Base-by-base conservation (phyloP, 1,140 invertebrate species). In the Bombus sylvicola region DNA sequence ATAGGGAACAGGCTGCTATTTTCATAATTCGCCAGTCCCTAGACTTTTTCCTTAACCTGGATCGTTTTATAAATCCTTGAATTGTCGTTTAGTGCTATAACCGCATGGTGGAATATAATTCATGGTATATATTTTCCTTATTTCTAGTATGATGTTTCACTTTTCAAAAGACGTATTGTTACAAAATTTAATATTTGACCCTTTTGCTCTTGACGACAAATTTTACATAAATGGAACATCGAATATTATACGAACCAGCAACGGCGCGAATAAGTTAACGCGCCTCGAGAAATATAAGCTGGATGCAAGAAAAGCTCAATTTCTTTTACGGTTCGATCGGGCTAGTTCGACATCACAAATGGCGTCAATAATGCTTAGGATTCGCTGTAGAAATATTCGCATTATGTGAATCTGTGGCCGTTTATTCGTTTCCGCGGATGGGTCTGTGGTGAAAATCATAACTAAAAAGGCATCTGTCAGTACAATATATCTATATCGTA, bases 371-470 rank as follows among this genome's bases (percentile, higher is more conserved):
- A 79, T 47, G 53, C 31, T 72, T 72, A 72, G 72, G n/a, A 53
- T 59, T 76, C 34, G 41, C 37, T 53, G 8, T 66, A 87, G 75
- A 90, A 87, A 89, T 53, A 53, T 87, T 83, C 71, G 66, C 34
- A 69, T 74, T 86, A 62, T 66, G 73, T 39, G 64, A 83, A 76
- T 76, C 34, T 22, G 39, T 66, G n/a, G 47, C 9, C 64, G 73
- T 76, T 86, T 83, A 83, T 71, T 83, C 80, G 37, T 69, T 68
- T 43, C 8, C 53, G 8, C 22, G n/a, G 22, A 31, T 3, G 41
- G 15, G n/a, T 53, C 34, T 62, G 22, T 59, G n/a, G 78, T 41
- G 34, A 34, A 62, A 68, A 74, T 81, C 6, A 79, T 57, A 79
- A 64, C 43, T 39, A n/a, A 39, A 62, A 62, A 43, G 68, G 71